These are phyloP conservation scores for Fragum sueziense DNA, from an alignment of 2,888 invertebrate species.

Conservation along the genomic window DNA sequence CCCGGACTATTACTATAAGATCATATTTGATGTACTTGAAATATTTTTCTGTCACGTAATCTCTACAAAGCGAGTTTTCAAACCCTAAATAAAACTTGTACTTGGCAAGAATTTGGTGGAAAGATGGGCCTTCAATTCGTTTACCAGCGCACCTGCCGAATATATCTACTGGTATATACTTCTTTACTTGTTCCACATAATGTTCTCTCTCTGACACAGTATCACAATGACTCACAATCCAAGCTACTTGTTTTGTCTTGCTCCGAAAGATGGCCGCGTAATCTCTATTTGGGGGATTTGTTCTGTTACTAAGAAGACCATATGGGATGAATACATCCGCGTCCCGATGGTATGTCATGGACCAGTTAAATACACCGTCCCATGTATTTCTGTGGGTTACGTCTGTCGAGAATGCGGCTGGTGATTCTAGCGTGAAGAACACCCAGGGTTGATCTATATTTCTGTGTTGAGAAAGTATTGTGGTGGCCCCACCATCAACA, in stretches of 20 bases:
- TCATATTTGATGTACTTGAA: constrained; percentile 48
- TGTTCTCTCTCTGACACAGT: constrained; percentile 46
- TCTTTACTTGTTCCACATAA: constrained; percentile 87
- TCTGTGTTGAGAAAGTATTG: not conserved
- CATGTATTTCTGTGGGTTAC: constrained; percentile 16
- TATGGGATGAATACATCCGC: constrained; percentile 63
- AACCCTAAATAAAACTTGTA: constrained; percentile 68
- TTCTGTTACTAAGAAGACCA: constrained; percentile 26
- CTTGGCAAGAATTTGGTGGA: not conserved
- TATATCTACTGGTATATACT: constrained; percentile 87
- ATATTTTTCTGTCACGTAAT: constrained; percentile 70
- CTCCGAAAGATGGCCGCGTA: constrained; percentile 42
- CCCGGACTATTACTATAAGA: constrained; percentile 65
- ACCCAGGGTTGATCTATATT: constrained; percentile 44
- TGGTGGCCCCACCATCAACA: constrained; percentile 6
- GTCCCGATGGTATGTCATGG: constrained; percentile 50
- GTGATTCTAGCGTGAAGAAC: constrained; percentile 42
- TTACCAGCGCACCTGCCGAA: constrained; percentile 76
- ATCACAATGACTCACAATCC: constrained; percentile 60
- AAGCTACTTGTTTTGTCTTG: constrained; percentile 52
- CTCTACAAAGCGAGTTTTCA: constrained; percentile 67
- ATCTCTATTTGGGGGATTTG: constrained; percentile 27
- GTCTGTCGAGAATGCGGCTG: not conserved
- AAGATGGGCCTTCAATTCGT: constrained; percentile 27
- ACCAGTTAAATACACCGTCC: constrained; percentile 44